phyloP scores from a whole-genome alignment of 2,888 invertebrate species.

The Hylaea fasciaria region DNA sequence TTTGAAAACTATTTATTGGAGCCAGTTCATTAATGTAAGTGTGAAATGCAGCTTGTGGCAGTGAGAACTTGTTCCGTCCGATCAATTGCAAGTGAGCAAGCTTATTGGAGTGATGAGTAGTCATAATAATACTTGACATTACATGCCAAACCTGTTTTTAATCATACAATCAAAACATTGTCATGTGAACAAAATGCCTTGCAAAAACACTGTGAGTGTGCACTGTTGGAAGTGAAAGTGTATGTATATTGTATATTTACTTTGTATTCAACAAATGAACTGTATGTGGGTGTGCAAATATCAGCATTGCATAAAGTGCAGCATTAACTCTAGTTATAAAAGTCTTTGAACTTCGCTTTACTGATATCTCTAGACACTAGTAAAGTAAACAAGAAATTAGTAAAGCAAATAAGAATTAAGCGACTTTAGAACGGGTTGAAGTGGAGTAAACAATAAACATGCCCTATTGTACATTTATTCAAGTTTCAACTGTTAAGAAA shows the following conservation, averaged over 20 bases:
- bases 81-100: constrained; percentile 28
- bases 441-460: too few relatives aligned
- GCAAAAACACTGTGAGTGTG: constrained; percentile 5
- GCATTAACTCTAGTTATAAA: constrained; percentile 11
- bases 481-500: not conserved
- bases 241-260: constrained; percentile 45
- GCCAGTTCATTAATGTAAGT: constrained; percentile 30
- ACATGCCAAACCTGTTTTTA: constrained; percentile 28
- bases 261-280: constrained; percentile 31
- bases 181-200: constrained; percentile 2
- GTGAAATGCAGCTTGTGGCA: constrained; percentile 44
- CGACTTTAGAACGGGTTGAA: not conserved
- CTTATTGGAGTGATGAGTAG: constrained; percentile 37
- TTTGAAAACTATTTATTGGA: constrained; percentile 10
- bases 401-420: not conserved
- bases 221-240: constrained; percentile 51
- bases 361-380: constrained; percentile 3
- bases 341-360: constrained; percentile 15
- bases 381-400: too few relatives aligned
- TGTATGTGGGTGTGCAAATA: constrained; percentile 12
- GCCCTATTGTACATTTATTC: not conserved
- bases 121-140: constrained; percentile 34
- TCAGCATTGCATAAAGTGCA: constrained; percentile 24
- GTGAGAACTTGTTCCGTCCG: constrained; percentile 47
- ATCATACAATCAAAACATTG: constrained; percentile 17